Evolutionary conservation across 1,140 invertebrate species (phyloP).

Genomic region (Ridgeia piscesae): DNA sequence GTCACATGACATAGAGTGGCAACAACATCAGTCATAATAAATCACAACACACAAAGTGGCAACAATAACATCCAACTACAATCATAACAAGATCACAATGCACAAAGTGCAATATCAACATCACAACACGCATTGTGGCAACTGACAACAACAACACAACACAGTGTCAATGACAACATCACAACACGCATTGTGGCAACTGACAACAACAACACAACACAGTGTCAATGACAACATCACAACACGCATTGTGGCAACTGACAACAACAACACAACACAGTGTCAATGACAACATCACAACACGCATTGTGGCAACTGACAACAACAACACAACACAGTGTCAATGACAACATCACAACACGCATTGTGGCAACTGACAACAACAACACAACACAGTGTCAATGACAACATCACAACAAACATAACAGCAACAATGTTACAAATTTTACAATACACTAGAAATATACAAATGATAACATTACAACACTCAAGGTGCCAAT

Average conservation of each 20-base stretch:
- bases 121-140: background rate
- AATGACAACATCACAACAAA: background rate
- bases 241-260: background rate
- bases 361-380: background rate
- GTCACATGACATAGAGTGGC: background rate
- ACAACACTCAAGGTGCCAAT: background rate
- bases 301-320: background rate
- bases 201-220: no score
- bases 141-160: background rate
- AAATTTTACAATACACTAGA: background rate
- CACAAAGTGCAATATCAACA: background rate
- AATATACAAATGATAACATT: background rate
- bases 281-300: background rate
- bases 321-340: conserved; percentile 64
- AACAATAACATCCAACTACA: background rate
- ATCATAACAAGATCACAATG: background rate
- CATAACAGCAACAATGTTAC: background rate
- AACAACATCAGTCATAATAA: background rate
- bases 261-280: background rate
- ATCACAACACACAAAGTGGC: no score
- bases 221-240: background rate
- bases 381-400: background rate
- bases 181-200: background rate
- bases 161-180: conserved; percentile 59
- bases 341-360: conserved; percentile 52